A percentile compares a stretch with the other conserved stretches of the same genome.
Conservation (phyloP, 23 tunicate genomes). For the Botrylloides violaceus region DNA sequence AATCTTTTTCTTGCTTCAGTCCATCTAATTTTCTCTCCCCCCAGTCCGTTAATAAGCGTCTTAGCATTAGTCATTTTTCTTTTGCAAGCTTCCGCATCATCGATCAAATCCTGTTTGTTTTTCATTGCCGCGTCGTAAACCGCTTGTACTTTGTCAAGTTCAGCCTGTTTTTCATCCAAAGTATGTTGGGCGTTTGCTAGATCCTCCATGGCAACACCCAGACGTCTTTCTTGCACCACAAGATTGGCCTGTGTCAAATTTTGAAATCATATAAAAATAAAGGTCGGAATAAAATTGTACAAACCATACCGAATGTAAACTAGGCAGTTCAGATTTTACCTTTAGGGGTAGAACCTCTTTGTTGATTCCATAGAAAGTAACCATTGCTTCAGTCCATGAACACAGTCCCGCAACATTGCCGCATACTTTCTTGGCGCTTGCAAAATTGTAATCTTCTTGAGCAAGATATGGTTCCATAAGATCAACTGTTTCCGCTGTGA, state of each 20-base stretch:
- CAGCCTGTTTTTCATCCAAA: slow-evolving; percentile 74
- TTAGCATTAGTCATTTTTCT: slow-evolving; percentile 90
- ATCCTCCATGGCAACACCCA: slow-evolving; percentile 71
- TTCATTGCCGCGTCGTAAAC: slow-evolving; percentile 85
- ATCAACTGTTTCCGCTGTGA: slow-evolving; percentile 88
- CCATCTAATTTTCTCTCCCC: slow-evolving; percentile 92
- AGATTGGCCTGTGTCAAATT: slow-evolving; percentile 50
- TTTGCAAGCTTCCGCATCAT: slow-evolving; percentile 97
- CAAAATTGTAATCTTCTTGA: slow-evolving; percentile 81
- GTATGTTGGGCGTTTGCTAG: slow-evolving; percentile 71
- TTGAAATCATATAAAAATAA: background rate
- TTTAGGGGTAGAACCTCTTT: slow-evolving; percentile 86
- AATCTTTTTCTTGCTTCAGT: slow-evolving; percentile 77
- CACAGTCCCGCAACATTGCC: slow-evolving; percentile 90
- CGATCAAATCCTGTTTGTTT: slow-evolving; percentile 76
- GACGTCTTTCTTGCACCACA: slow-evolving; percentile 66
- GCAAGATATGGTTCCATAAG: slow-evolving; percentile 74
- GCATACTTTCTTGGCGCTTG: slow-evolving; percentile 84
- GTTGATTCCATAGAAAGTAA: slow-evolving; percentile 75
- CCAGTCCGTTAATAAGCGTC: slow-evolving; percentile 73
- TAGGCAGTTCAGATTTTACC: slow-evolving; percentile 18
- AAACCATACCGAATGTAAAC: background rate
- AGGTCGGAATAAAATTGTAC: background rate
- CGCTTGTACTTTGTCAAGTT: slow-evolving; percentile 93
- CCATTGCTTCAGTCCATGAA: slow-evolving; percentile 97